A percentile compares a stretch with the other conserved stretches of the same genome.
phyloP scores from a whole-genome alignment of 2,888 invertebrate genomes.

The Drosophila mayaguana region DNA sequence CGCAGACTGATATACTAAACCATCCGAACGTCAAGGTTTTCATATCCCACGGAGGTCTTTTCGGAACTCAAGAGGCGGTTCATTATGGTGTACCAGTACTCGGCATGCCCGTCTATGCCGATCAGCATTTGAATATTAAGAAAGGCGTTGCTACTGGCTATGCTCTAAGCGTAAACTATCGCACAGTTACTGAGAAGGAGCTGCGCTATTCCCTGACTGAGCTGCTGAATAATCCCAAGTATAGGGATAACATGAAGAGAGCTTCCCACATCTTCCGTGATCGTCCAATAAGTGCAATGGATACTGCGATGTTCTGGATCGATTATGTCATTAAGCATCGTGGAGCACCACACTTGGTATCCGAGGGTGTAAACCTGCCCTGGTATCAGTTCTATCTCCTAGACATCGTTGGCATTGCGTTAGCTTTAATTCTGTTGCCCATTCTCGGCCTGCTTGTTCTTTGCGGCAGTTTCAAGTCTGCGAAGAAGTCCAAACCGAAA shows the following conservation, averaged over 20 bases:
- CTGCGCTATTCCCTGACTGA: conserved; percentile 71
- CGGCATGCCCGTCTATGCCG: conserved; percentile 84
- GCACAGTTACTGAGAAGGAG: conserved; percentile 66
- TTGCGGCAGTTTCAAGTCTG: conserved; percentile 17
- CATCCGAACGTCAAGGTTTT: conserved; percentile 85
- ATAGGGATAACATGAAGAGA: conserved; percentile 70
- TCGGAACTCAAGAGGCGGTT: conserved; percentile 84
- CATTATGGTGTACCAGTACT: conserved; percentile 83
- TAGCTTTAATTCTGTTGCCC: conserved; percentile 33
- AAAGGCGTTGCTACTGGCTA: conserved; percentile 73
- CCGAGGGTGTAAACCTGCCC: conserved; percentile 74
- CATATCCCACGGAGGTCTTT: conserved; percentile 84
- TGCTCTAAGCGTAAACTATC: conserved; percentile 72
- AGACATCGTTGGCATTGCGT: conserved; percentile 68
- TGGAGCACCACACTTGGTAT: conserved; percentile 82
- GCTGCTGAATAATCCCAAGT: conserved; percentile 83
- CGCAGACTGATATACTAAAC: conserved; percentile 85
- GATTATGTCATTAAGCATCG: conserved; percentile 84
- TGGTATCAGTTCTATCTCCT: conserved; percentile 83
- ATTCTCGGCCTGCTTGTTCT: conserved; percentile 25
- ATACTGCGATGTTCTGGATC: conserved; percentile 84
- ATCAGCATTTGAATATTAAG: conserved; percentile 82
- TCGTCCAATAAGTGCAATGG: conserved; percentile 78
- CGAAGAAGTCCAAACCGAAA: conserved; percentile 19
- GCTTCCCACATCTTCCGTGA: conserved; percentile 81